Conservation (phyloP, 2,888 invertebrate species). For the Synanthedon formicaeformis region DNA sequence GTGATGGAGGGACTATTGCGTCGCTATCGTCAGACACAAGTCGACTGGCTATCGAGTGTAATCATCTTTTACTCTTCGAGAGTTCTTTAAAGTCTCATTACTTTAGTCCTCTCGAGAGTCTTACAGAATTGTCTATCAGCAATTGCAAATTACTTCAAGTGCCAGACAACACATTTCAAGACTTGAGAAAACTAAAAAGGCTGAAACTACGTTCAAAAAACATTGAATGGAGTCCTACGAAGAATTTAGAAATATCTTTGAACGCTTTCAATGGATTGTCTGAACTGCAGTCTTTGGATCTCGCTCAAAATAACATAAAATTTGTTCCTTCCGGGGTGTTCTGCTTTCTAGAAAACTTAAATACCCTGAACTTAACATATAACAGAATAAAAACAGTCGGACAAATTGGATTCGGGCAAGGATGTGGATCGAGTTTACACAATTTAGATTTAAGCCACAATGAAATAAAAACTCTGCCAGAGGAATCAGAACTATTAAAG, state of each 20-base stretch:
- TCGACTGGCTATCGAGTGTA: slow-evolving; percentile 81
- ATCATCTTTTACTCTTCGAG: slow-evolving; percentile 81
- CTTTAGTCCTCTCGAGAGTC: slow-evolving; percentile 78
- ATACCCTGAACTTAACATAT: slow-evolving; percentile 85
- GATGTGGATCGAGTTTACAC: slow-evolving; percentile 78
- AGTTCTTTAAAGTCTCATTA: slow-evolving; percentile 79
- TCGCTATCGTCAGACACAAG: slow-evolving; percentile 76
- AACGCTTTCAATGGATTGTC: slow-evolving; percentile 81
- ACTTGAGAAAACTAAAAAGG: slow-evolving; percentile 81
- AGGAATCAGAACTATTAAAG: slow-evolving; percentile 80
- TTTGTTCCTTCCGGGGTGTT: slow-evolving; percentile 83
- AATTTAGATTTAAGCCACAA: slow-evolving; percentile 86
- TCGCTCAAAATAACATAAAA: slow-evolving; percentile 87
- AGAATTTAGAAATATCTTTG: slow-evolving; percentile 79
- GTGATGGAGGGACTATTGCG: slow-evolving; percentile 74
- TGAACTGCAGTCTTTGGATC: slow-evolving; percentile 82
- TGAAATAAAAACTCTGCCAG: slow-evolving; percentile 78
- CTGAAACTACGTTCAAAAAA: slow-evolving; percentile 85
- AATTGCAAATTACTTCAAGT: slow-evolving; percentile 85
- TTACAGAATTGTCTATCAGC: slow-evolving; percentile 80
- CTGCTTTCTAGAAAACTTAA: slow-evolving; percentile 83
- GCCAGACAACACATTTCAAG: slow-evolving; percentile 82
- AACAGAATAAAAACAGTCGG: slow-evolving; percentile 85
- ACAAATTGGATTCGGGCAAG: slow-evolving; percentile 77
- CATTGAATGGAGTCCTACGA: slow-evolving; percentile 81